A percentile compares a stretch with the other conserved stretches of the same genome.
phyloP scores from a whole-genome alignment of 2,113 vertebrate genomes.

The Ictalurus punctatus region DNA sequence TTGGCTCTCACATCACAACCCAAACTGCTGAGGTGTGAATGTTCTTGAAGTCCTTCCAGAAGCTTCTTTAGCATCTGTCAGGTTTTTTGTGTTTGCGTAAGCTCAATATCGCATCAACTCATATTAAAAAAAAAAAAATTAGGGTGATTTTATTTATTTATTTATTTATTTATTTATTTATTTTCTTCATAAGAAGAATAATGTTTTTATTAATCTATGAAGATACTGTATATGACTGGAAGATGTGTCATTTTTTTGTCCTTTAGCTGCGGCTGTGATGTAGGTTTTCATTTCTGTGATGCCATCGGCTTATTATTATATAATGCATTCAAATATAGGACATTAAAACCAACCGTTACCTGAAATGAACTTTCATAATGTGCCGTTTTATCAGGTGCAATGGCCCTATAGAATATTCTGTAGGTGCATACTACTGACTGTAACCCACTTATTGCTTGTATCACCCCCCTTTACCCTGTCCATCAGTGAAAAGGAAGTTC shows the following conservation, averaged over 20 bases:
- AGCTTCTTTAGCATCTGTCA: constrained; percentile 37
- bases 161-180: no score
- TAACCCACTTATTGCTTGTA: neutral
- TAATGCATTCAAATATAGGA: neutral
- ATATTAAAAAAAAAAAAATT: neutral
- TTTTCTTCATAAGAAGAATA: neutral
- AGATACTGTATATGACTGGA: neutral
- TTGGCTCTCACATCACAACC: constrained; percentile 43
- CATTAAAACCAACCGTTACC: neutral
- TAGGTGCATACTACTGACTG: neutral
- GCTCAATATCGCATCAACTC: neutral
- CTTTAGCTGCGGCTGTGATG: neutral
- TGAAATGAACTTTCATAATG: neutral
- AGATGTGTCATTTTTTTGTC: neutral
- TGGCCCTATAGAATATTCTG: neutral
- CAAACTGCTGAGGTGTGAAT: constrained; percentile 51
- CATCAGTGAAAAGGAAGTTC: neutral
- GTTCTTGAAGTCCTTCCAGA: constrained; percentile 48
- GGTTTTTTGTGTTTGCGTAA: neutral
- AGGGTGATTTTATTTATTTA: no score
- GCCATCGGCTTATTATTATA: neutral
- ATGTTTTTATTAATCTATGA: neutral
- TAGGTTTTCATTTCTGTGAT: neutral
- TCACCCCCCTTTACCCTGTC: neutral
- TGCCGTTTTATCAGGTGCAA: neutral